phyloP scores from a whole-genome alignment of 2,888 invertebrate genomes.

The Fragum sueziense region DNA sequence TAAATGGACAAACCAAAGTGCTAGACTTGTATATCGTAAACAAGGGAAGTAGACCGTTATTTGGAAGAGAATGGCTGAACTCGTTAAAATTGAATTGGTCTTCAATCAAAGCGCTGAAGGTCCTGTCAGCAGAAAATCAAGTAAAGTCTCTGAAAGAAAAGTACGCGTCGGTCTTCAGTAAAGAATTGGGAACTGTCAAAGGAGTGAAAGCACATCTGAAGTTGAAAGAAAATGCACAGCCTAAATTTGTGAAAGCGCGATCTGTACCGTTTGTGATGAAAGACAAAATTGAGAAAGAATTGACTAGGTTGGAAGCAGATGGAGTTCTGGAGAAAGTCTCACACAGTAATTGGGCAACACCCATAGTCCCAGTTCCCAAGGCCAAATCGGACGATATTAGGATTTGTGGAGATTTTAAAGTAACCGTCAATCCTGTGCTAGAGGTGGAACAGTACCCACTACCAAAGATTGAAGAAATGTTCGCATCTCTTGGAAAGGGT shows the following conservation, averaged over 20 bases:
- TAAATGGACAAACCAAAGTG: slow-evolving; percentile 9
- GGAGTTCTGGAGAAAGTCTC: slow-evolving; percentile 36
- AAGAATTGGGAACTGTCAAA: slow-evolving; percentile 7
- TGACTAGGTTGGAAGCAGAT: slow-evolving; percentile 30
- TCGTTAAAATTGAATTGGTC: slow-evolving; percentile 15
- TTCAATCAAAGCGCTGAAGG: background rate
- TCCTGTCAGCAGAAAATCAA: background rate
- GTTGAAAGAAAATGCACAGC: slow-evolving; percentile 29
- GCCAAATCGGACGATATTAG: slow-evolving; percentile 42
- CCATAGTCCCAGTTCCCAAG: slow-evolving; percentile 60
- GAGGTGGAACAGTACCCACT: slow-evolving; percentile 66
- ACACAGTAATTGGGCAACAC: slow-evolving; percentile 58
- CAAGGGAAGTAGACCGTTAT: slow-evolving; percentile 21
- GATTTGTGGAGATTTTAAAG: slow-evolving; percentile 59
- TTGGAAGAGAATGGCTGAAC: slow-evolving; percentile 14
- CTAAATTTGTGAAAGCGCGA: slow-evolving; percentile 43
- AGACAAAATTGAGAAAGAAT: slow-evolving; percentile 35
- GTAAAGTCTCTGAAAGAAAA: background rate
- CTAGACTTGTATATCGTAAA: slow-evolving; percentile 31
- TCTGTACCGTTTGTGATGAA: slow-evolving; percentile 43
- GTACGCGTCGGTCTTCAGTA: background rate
- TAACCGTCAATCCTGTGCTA: slow-evolving; percentile 66
- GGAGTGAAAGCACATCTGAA: slow-evolving; percentile 24
- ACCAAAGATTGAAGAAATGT: slow-evolving; percentile 53
- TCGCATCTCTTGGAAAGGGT: slow-evolving; percentile 53